Evolutionary conservation across 2,797 vertebrate species (phyloP), one percentile per base, ranked within the genome.

Genomic region (Arrhamphus sclerolepis): DNA sequence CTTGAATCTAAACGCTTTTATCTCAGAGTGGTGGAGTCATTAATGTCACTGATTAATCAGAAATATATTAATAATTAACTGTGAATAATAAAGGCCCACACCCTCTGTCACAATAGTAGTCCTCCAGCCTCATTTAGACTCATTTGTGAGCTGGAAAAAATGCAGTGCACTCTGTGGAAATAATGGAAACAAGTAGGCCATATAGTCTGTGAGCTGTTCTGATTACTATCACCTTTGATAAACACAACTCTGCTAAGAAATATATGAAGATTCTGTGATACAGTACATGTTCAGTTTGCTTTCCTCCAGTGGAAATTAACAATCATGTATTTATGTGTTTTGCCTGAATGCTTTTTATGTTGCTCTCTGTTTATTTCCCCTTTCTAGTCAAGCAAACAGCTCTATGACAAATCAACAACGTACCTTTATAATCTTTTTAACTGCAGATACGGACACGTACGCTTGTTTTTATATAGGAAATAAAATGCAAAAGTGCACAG

Each of bases 41-140:
- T 84, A 72, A 78, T 81, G 87, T 89, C 21, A 60, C 53, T 88
- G 80, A 88, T 90, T 92, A 89, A 90, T 90, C 75, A 59, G 56
- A 47, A 42, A 48, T 20, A 17, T 56, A 82, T 89, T 73, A 91
- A 91, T 91, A 86, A 92, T 90, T 92, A 89, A 91, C 90, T 7
- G 39, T 1, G 57, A 68, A 75, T 82, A 79, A 83, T 87, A 89
- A 89, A 84, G 56, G 21, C 72, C 62, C 56, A 70, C 83, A 0
- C 80, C 73, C 87, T 84, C 69, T 75, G 75, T 74, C 80, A 83
- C 84, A 82, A 72, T 68, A 73, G 48, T 44, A 81, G 80, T 70
- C 68, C 71, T 87, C 79, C 52, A 72, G 60, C 76, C 70, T 78
- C 65, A 68, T 89, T 81, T 46, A 67, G 58, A 83, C 64, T 49